Base-by-base conservation (phyloP, 2,797 vertebrate species). In the Tragelaphus eurycerus region DNA sequence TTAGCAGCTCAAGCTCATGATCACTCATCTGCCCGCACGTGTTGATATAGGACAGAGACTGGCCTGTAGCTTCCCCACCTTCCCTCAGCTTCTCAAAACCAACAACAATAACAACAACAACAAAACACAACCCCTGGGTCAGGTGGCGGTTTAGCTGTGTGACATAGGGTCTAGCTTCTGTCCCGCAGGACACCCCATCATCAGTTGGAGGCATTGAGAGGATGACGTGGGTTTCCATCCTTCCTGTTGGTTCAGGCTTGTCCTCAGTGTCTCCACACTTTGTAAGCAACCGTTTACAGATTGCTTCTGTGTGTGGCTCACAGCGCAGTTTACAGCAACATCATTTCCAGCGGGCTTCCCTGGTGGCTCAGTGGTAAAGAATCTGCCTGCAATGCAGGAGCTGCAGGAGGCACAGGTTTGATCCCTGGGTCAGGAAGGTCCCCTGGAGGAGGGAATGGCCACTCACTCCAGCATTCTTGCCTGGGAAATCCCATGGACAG, bases 1-100 rank as follows among this genome's bases (percentile, higher is more conserved):
- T 16, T 15, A 7, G 15, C 25, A 71, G 21, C 27, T 48, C 0
- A 7, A 9, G 31, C 17, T 34, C 11, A 0, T 11, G 31, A 9
- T 46, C 84, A 23, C 4, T 55, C 31, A n/a, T 13, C 85, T 43
- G 15, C n/a, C 1, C 0, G 15, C 46, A 71, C 67, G 3, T 27
- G 31, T 31, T 85, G 25, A 25, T 31, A 55, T 64, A 55, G 90
- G 54, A 21, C 16, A 50, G 34, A n/a, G 50, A 64, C 48, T 62
- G 48, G 13, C 60, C 21, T 57, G 46, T 3, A 43, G 85, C 46
- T 46, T 13, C 88, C 71, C 13, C 10, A 34, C 21, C 48, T 43
- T 50, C 38, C 19, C 13, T 82, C n/a, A 57, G 19, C 48, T 46
- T 96, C 74, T 86, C 48, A 46, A 27, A 74, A 43, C 5, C 43